Evolutionary conservation across 2,113 vertebrate species (phyloP).

Genomic region (Columba livia): DNA sequence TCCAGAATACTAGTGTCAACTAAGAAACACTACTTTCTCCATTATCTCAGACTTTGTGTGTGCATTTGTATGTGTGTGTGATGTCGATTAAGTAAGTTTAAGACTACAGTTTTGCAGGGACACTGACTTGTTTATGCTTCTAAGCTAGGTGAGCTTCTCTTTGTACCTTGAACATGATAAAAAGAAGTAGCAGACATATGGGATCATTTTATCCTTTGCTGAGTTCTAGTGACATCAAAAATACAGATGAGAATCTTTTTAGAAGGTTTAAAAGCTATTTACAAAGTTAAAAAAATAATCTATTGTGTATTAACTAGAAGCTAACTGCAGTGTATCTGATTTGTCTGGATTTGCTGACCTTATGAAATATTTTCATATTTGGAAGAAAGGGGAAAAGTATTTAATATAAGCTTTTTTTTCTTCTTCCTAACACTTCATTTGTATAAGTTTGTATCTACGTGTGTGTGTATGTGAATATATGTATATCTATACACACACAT

Average conservation of each 20-base stretch:
- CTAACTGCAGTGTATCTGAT: background rate
- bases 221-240: background rate
- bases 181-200: background rate
- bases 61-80: too few relatives aligned
- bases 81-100: background rate
- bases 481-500: too few relatives aligned
- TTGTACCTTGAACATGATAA: background rate
- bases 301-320: background rate
- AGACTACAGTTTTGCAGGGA: background rate
- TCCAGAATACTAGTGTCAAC: background rate
- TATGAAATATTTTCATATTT: background rate
- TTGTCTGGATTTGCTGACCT: background rate
- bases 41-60: accelerated
- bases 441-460: background rate
- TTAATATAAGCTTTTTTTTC: background rate
- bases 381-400: background rate
- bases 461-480: background rate
- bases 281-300: background rate
- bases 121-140: background rate
- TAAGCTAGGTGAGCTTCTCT: background rate
- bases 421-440: background rate
- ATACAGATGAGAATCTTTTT: background rate
- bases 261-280: background rate
- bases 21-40: background rate
- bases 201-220: background rate